Evolutionary conservation across 2,888 invertebrate genomes (phyloP).

Genomic region (Epistrophe eligans): DNA sequence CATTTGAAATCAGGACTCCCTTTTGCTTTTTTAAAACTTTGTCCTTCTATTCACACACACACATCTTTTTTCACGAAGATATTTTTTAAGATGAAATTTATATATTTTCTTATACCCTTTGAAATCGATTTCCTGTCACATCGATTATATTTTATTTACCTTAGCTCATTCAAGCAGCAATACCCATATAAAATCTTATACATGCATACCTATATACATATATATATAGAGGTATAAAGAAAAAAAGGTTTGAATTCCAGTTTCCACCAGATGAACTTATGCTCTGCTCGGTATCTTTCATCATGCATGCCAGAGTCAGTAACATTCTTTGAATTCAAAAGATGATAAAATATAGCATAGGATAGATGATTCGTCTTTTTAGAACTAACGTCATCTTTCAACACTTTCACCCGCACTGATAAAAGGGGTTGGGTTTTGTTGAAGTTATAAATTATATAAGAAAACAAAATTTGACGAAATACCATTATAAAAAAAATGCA

Average conservation of each 20-base stretch:
- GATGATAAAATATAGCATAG: conserved; percentile 27
- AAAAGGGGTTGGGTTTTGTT: background rate
- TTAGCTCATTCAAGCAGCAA: conserved; percentile 14
- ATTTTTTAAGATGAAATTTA: conserved; percentile 3
- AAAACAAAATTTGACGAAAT: background rate
- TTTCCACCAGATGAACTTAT: conserved; percentile 19
- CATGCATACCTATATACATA: background rate
- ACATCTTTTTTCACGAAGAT: background rate
- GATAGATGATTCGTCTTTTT: conserved; percentile 26
- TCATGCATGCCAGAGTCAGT: conserved; percentile 23
- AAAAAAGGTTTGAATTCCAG: conserved; percentile 32
- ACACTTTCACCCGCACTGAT: background rate
- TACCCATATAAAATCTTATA: background rate
- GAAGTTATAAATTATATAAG: background rate
- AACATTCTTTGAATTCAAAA: conserved; percentile 30
- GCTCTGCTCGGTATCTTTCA: conserved; percentile 11
- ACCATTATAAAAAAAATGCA: background rate
- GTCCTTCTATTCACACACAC: conserved; percentile 8
- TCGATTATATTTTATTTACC: conserved; percentile 49
- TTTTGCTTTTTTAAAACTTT: conserved; percentile 26
- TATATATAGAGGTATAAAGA: background rate
- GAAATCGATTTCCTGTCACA: conserved; percentile 53
- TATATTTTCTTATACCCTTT: conserved; percentile 18
- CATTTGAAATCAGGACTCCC: conserved; percentile 3
- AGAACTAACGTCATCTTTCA: conserved; percentile 10